Conservation (phyloP, 1,140 invertebrate genomes). For the Hirudo medicinalis region DNA sequence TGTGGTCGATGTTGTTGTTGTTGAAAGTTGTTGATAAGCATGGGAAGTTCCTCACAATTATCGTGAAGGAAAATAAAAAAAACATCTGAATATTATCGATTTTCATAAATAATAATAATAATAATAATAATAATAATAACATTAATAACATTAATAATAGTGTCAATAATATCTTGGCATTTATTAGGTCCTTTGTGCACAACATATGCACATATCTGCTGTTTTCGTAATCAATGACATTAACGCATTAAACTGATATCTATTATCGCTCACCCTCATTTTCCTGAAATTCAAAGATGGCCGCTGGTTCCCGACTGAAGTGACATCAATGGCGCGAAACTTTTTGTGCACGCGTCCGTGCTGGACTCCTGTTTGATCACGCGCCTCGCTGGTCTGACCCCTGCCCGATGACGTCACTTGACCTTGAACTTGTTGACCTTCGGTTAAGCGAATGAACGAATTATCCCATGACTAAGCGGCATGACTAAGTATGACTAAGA, state of each 20-base stretch:
- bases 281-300: conserved; percentile 9
- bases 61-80: too few relatives aligned
- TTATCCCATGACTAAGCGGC: not conserved
- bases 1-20: too few relatives aligned
- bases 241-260: not conserved
- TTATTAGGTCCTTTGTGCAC: too few relatives aligned
- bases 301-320: not conserved
- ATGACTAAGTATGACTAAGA: too few relatives aligned
- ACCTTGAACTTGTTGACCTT: not conserved
- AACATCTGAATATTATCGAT: too few relatives aligned
- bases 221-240: not conserved
- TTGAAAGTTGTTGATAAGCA: too few relatives aligned
- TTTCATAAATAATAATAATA: too few relatives aligned
- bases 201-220: too few relatives aligned
- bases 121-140: too few relatives aligned
- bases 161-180: too few relatives aligned
- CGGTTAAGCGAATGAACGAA: not conserved
- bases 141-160: too few relatives aligned
- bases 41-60: too few relatives aligned
- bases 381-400: not conserved
- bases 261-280: conserved; percentile 4
- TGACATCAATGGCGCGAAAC: conserved; percentile 8
- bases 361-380: conserved; percentile 4
- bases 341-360: conserved; percentile 7
- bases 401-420: not conserved